Evolutionary conservation across 2,797 vertebrate genomes (phyloP), one percentile per base, ranked within the genome.

Genomic region (Oreochromis mossambicus): DNA sequence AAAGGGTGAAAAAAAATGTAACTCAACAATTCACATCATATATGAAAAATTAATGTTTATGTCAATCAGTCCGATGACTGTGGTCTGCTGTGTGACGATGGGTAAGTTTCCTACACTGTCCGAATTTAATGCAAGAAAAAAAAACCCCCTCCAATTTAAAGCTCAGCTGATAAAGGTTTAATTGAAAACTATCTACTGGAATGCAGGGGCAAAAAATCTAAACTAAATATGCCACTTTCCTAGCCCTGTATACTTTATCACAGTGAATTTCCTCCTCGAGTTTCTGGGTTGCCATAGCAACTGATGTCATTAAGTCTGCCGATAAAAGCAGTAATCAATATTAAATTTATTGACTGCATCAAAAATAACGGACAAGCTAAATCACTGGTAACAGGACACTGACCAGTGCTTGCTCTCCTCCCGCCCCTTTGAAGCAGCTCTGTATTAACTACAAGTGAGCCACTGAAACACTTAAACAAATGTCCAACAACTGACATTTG

Each of bases 201-300:
- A 36, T 12, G n/a, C 3, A 13, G 24, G 8, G 51, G 11, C 26
- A 83, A 46, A 78, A 52, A 38, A 34, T 61, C 5, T 0, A 77
- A 88, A 77, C 11, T 63, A 38, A 66, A 66, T 38, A 38, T 54
- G 41, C 66, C 58, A 54, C 36, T 78, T 9, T 73, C 3, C 48
- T 78, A 83, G 77, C n/a, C 50, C 54, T 88, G 66, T 70, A 26
- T 36, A 76, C 43, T 52, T 56, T 55, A 43, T 36, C 26, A 34
- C 24, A 61, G 43, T 55, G 11, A 36, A 4, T 68, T 43, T 83
- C 61, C 51, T 70, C 50, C 26, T 32, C 51, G 43, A 80, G 50
- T 29, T 19, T 34, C 14, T 3, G 24, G 54, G 63, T 85, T 78
- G 79, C 77, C 87, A 81, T 83, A 52, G 81, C 56, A 88, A 82